These are phyloP conservation scores for Nyctibius grandis DNA, from an alignment of 2,797 vertebrate species.

Conservation along the genomic window DNA sequence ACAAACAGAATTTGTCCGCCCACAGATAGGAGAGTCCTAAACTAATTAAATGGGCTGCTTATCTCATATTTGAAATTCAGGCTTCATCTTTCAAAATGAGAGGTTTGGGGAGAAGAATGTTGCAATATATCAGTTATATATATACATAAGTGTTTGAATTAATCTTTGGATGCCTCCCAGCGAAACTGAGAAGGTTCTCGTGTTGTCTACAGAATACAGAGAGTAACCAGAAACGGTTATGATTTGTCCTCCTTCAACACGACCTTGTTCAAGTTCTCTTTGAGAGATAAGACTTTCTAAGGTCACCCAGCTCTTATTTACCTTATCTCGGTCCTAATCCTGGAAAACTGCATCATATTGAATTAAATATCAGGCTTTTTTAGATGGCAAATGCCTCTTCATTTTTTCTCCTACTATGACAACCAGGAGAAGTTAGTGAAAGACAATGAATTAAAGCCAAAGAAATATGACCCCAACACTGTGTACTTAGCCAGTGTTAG, in stretches of 20 bases:
- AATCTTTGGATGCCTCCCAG: background rate
- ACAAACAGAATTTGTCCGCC: background rate
- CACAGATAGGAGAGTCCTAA: background rate
- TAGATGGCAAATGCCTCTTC: background rate
- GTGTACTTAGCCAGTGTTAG: background rate
- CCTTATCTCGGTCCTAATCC: background rate
- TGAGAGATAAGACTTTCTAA: background rate
- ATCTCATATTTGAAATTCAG: slow-evolving; percentile 17
- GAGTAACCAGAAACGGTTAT: background rate
- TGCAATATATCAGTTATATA: background rate
- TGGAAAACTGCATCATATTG: background rate
- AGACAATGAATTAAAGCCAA: background rate
- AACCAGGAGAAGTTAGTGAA: background rate
- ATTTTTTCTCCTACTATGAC: background rate
- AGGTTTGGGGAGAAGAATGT: background rate
- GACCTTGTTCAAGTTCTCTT: background rate
- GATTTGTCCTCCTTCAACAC: background rate
- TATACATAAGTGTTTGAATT: background rate
- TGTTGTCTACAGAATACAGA: background rate
- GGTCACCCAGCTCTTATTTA: background rate
- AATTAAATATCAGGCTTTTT: background rate
- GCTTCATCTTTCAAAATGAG: slow-evolving; percentile 29
- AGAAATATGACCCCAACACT: accelerated
- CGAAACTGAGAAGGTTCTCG: background rate
- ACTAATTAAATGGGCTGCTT: background rate